Evolutionary conservation across 2,113 vertebrate genomes (phyloP).

Genomic region (Rhineura floridana): DNA sequence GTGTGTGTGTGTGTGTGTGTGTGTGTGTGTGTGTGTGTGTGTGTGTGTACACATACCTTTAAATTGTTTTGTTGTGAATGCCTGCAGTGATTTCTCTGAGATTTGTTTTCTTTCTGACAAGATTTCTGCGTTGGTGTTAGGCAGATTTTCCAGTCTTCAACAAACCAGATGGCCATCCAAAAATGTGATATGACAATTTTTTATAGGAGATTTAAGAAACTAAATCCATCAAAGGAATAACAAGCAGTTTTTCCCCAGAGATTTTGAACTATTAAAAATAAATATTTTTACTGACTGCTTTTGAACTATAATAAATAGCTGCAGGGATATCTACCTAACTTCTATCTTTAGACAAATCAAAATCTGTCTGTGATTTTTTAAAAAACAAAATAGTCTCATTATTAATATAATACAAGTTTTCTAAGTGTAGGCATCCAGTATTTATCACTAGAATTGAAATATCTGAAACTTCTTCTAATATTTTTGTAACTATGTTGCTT

Average conservation of each 20-base stretch:
- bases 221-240: constrained; percentile 76
- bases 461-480: constrained; percentile 73
- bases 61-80: constrained; percentile 24
- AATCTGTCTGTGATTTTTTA: constrained; percentile 59
- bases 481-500: constrained; percentile 77
- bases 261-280: constrained; percentile 81
- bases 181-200: constrained; percentile 82
- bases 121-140: constrained; percentile 84
- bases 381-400: constrained; percentile 74
- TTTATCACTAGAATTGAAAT: constrained; percentile 78
- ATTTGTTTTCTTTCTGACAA: constrained; percentile 76
- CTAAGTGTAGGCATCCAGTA: constrained; percentile 80
- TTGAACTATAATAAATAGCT: constrained; percentile 70
- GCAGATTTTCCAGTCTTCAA: constrained; percentile 83
- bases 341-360: constrained; percentile 76
- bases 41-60: not conserved
- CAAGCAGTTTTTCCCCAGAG: constrained; percentile 71
- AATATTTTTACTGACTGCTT: constrained; percentile 73
- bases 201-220: constrained; percentile 79
- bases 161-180: constrained; percentile 86
- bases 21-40: not conserved
- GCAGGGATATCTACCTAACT: constrained; percentile 77
- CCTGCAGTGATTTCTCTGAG: constrained; percentile 67
- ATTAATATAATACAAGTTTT: constrained; percentile 76
- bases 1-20: not conserved